Evolutionary conservation across 2,113 vertebrate species (phyloP).

Genomic region (Hemicordylus capensis): DNA sequence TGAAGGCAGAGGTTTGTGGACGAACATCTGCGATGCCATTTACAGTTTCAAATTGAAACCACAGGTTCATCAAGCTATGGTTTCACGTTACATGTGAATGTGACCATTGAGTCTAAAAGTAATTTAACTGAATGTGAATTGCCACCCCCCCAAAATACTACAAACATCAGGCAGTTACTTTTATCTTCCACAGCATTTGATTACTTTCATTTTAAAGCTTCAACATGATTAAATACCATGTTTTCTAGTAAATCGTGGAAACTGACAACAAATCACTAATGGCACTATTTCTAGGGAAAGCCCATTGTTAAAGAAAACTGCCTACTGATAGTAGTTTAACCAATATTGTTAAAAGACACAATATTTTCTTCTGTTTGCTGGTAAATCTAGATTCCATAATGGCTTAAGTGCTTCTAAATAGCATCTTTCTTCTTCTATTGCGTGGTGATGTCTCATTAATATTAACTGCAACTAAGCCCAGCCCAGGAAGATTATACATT

Average conservation of each 20-base stretch:
- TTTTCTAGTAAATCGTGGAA: not conserved
- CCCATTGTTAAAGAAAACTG: not conserved
- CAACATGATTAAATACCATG: not conserved
- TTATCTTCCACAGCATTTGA: not conserved
- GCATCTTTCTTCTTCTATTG: not conserved
- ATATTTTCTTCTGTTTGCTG: not conserved
- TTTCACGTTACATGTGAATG: too few relatives aligned
- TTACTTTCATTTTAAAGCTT: not conserved
- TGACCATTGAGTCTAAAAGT: too few relatives aligned
- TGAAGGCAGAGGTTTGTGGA: too few relatives aligned
- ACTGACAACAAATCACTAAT: constrained; percentile 8
- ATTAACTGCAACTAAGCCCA: not conserved
- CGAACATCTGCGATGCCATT: too few relatives aligned
- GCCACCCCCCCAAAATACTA: not conserved
- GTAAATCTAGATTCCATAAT: constrained; percentile 4
- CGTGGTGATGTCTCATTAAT: not conserved
- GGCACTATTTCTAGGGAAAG: not conserved
- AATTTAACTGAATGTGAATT: not conserved
- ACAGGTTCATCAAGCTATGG: too few relatives aligned
- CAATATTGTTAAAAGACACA: not conserved
- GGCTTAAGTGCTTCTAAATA: constrained; percentile 14
- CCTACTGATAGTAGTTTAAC: not conserved
- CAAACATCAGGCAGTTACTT: not conserved
- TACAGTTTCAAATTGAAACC: too few relatives aligned
- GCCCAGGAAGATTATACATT: constrained; percentile 1